Evolutionary conservation across 2,113 vertebrate genomes (phyloP).

Genomic region (Phalacrocorax aristotelis): DNA sequence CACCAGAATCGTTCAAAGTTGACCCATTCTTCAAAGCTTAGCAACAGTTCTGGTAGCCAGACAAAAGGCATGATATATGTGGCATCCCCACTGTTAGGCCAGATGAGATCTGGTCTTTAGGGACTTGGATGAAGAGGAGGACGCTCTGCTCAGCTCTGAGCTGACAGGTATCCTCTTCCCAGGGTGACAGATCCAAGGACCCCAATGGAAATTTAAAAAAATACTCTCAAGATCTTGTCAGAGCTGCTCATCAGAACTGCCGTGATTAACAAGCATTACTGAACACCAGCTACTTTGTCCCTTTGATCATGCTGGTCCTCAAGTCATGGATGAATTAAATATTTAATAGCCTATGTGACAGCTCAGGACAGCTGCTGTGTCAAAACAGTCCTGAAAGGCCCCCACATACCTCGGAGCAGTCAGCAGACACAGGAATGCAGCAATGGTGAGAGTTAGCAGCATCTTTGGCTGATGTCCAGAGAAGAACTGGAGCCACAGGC

Average conservation of each 20-base stretch:
- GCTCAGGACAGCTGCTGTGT: constrained; percentile 18
- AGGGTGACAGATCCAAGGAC: constrained; percentile 5
- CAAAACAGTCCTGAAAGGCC: neutral
- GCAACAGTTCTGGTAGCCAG: neutral
- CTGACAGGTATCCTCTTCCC: neutral
- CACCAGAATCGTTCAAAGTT: neutral
- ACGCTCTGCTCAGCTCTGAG: neutral
- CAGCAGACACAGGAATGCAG: neutral
- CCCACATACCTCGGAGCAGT: fast-evolving
- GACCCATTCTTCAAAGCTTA: neutral
- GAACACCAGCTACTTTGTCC: constrained; percentile 18
- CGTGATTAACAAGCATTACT: neutral
- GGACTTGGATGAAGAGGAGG: neutral
- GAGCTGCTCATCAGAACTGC: neutral
- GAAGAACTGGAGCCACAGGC: neutral
- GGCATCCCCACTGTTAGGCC: neutral
- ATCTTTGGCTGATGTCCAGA: neutral
- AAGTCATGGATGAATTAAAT: constrained; percentile 19
- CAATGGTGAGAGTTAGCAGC: neutral
- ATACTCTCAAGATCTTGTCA: constrained; percentile 18
- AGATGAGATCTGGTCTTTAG: neutral
- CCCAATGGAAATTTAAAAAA: neutral
- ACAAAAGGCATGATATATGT: neutral
- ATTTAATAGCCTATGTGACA: constrained; percentile 8
- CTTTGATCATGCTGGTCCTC: neutral